Base-by-base conservation (phyloP, 2,888 invertebrate genomes). In the Coremacera marginata region DNA sequence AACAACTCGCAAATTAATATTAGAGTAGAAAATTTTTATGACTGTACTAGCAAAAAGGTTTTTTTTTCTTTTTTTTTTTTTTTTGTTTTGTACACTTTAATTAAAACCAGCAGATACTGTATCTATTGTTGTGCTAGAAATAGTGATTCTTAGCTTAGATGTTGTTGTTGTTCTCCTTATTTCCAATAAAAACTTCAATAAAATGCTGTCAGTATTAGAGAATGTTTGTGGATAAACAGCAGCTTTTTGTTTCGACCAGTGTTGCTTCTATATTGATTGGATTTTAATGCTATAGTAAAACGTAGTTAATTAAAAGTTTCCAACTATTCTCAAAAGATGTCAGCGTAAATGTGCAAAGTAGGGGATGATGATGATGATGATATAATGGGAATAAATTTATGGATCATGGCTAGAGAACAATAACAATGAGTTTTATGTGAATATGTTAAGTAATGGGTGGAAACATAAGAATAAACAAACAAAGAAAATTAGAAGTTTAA, bases 71-170 rank as follows among this genome's bases (percentile, higher is more conserved):
- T 34, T 57, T 5, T 57, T 22, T 2, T 25, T 57, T 19, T 25
- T 25, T 14, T 25, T 25, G 25, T 55, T 67, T 25, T 27, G 34
- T 37, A 19, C 37, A 25, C 44, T 67, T 67, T 49, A 67, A 67
- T 67, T 67, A 67, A n/a, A 67, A 67, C 44, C 19, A 49, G 3
- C 44, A 8, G 49, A 44, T 67, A 67, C 8, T 67, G 8, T 63
- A 67, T 67, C 67, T 44, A 19, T 67, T 16, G 19, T 8, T 44
- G 37, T 11, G 19, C 19, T 3, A 19, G n/a, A 16, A 27, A 34
- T 22, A 16, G 2, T n/a, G 37, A n/a, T n/a, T 31, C 16, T 5
- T 8, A 44, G n/a, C 22, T 5, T 31, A n/a, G 5, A 52, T 70
- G 52, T 55, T 70, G 31, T 70, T 27, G 34, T 70, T 52, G 9